Evolutionary conservation across 2,797 vertebrate genomes (phyloP).

Genomic region (Brachyrhaphis roseni): DNA sequence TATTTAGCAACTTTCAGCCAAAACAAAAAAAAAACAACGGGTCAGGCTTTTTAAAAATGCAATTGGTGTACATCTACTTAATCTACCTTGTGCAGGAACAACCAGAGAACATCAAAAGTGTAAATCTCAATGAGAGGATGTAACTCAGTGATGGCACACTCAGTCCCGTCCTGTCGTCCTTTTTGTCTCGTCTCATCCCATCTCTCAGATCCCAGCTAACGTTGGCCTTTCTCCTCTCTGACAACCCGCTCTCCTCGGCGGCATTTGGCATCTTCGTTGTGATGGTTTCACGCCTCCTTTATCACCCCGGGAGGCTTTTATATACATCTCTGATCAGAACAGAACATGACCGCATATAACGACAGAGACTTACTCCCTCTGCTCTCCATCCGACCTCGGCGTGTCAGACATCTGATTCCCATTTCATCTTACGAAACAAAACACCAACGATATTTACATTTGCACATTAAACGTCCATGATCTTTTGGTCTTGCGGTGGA

Average conservation of each 20-base stretch:
- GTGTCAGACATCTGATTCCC: neutral
- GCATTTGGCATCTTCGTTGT: conserved; percentile 54
- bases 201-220: conserved; percentile 15
- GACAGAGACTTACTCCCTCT: conserved; percentile 7
- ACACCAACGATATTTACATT: conserved; percentile 55
- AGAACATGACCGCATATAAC: neutral
- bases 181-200: conserved; percentile 26
- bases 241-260: conserved; percentile 43
- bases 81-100: conserved; percentile 1
- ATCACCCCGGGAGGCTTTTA: conserved; percentile 45
- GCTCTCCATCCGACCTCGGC: neutral
- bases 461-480: conserved; percentile 20
- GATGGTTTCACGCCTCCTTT: conserved; percentile 51
- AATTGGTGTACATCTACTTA: neutral
- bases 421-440: conserved; percentile 13
- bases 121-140: conserved; percentile 45
- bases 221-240: conserved; percentile 10
- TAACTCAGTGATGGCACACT: conserved; percentile 41
- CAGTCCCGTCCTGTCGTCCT: conserved; percentile 18
- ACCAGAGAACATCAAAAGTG: conserved; percentile 1
- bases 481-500: conserved; percentile 2
- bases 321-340: conserved; percentile 28
- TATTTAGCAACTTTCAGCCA: neutral
- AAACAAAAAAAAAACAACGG: neutral
- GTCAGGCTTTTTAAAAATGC: neutral